Evolutionary conservation across 2,113 vertebrate species (phyloP).

Genomic region (Mastomys natalensis): DNA sequence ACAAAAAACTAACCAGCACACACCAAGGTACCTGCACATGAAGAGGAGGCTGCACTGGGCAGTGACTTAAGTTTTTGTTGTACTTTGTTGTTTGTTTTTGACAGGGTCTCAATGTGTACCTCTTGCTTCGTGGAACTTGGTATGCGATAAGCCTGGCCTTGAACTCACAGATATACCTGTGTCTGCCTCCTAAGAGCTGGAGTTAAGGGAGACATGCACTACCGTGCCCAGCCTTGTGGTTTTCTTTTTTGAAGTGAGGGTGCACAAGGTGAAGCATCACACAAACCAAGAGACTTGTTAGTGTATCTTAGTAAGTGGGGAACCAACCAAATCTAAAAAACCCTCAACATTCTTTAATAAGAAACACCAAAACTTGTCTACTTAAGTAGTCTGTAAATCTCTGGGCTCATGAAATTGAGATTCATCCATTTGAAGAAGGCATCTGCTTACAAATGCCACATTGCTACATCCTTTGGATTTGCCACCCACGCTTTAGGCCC

Average conservation of each 20-base stretch:
- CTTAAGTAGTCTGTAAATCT: neutral
- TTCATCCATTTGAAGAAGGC: neutral
- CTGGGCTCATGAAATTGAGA: conserved; percentile 13
- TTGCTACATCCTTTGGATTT: neutral
- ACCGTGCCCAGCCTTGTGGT: neutral
- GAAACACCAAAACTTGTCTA: neutral
- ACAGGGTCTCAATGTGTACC: neutral
- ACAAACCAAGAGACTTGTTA: neutral
- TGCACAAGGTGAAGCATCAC: neutral
- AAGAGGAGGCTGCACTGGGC: neutral
- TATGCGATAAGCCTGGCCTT: neutral
- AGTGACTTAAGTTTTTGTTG: neutral
- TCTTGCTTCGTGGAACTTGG: neutral
- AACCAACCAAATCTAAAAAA: neutral
- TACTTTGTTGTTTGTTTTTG: neutral
- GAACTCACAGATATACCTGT: neutral
- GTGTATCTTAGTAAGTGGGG: neutral
- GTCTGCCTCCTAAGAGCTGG: neutral
- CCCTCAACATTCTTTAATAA: neutral
- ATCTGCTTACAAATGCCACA: neutral
- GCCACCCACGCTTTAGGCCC: neutral
- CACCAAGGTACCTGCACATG: neutral
- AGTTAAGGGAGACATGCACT: neutral
- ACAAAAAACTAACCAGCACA: neutral
- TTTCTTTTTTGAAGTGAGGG: neutral